These are phyloP conservation scores for Mus pahari DNA, from an alignment of 2,113 vertebrate genomes.

Conservation along the genomic window DNA sequence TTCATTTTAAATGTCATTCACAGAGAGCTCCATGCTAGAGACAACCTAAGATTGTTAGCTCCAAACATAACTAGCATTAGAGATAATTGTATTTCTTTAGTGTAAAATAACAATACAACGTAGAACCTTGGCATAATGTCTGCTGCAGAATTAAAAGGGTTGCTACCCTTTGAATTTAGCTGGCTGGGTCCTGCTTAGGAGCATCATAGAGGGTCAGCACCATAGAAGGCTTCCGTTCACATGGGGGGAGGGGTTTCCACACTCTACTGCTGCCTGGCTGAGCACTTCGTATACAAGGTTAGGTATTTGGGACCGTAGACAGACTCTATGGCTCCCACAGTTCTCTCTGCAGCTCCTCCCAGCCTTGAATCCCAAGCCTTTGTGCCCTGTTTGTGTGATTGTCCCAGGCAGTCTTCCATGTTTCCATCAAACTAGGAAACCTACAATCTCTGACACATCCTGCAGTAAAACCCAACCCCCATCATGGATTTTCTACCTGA, in stretches of 20 bases:
- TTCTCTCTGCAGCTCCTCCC: background rate
- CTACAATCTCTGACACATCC: background rate
- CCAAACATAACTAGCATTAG: background rate
- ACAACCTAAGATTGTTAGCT: background rate
- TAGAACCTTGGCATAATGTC: background rate
- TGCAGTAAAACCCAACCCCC: background rate
- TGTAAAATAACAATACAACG: background rate
- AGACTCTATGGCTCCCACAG: background rate
- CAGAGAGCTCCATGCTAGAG: background rate
- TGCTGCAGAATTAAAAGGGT: background rate
- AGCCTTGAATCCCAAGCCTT: background rate
- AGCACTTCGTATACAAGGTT: background rate
- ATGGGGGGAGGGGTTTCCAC: background rate
- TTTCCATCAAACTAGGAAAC: background rate
- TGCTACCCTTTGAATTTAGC: background rate
- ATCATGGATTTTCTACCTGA: background rate
- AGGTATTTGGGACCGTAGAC: background rate
- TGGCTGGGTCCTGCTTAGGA: constrained; percentile 1
- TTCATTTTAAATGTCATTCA: constrained; percentile 12
- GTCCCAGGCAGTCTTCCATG: background rate
- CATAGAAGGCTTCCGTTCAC: background rate
- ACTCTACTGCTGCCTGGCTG: background rate
- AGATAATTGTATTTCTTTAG: constrained; percentile 1
- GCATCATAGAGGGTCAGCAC: background rate
- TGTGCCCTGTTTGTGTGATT: background rate